Conservation (phyloP, 2,888 invertebrate species). For the Ethmia dodecea region DNA sequence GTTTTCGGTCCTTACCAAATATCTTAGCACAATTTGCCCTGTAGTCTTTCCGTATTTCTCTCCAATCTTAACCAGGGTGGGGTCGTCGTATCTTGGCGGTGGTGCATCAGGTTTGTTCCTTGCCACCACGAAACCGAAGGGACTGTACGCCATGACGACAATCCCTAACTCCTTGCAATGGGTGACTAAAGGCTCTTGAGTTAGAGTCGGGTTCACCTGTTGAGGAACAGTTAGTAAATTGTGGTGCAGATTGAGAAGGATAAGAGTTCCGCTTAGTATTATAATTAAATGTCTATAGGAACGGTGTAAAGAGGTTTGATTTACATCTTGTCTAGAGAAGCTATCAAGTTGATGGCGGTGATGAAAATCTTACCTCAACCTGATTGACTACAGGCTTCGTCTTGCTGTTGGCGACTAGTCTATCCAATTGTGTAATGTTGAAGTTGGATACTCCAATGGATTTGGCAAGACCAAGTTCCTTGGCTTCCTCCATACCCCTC, state of each 20-base stretch:
- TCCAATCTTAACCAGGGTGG: slow-evolving; percentile 72
- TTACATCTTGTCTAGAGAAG: too few species aligned
- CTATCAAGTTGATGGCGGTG: too few species aligned
- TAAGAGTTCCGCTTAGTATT: too few species aligned
- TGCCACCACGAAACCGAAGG: slow-evolving; percentile 39
- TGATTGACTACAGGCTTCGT: slow-evolving; percentile 80
- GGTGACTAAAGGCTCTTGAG: slow-evolving; percentile 81
- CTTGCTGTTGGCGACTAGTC: slow-evolving; percentile 73
- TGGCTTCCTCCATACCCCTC: slow-evolving; percentile 83
- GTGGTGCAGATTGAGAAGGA: too few species aligned
- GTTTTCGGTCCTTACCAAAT: slow-evolving; percentile 80
- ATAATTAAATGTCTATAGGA: too few species aligned
- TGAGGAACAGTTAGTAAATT: too few species aligned
- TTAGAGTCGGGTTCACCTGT: slow-evolving; percentile 81
- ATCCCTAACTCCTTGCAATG: slow-evolving; percentile 83
- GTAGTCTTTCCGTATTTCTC: slow-evolving; percentile 80
- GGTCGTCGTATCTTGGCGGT: slow-evolving; percentile 73
- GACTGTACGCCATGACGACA: slow-evolving; percentile 82
- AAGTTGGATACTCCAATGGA: slow-evolving; percentile 89
- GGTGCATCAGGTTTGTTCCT: slow-evolving; percentile 18
- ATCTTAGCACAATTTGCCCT: slow-evolving; percentile 80
- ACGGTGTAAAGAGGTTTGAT: too few species aligned
- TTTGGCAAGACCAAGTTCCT: slow-evolving; percentile 78
- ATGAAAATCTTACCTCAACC: slow-evolving; percentile 48
- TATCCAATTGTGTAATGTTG: slow-evolving; percentile 81